Evolutionary conservation across 2,888 invertebrate genomes (phyloP).

Genomic region (Euzophera pinguis): DNA sequence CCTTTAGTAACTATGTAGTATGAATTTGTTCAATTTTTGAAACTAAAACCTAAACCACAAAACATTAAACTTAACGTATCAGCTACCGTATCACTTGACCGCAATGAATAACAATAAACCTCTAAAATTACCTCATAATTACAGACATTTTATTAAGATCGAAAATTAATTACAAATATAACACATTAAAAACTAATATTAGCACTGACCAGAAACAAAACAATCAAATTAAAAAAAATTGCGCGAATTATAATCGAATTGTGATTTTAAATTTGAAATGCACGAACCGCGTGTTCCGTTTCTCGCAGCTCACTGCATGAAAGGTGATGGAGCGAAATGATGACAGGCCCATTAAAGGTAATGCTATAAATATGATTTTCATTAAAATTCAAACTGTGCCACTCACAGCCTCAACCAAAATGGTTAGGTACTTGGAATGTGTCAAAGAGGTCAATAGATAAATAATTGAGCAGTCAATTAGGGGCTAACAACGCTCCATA

Average conservation of each 20-base stretch:
- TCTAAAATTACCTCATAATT: not conserved
- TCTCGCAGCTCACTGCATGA: constrained; percentile 40
- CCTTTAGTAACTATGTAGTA: too few relatives aligned
- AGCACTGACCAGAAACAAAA: constrained; percentile 39
- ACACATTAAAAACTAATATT: not conserved
- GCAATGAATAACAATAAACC: not conserved
- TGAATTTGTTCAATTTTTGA: not conserved
- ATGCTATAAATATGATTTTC: constrained; percentile 42
- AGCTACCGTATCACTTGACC: not conserved
- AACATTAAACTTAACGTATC: not conserved
- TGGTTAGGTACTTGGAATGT: constrained; percentile 37
- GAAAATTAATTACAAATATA: not conserved
- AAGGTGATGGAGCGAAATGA: constrained; percentile 41
- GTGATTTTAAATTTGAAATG: constrained; percentile 35
- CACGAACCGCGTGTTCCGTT: constrained; percentile 45
- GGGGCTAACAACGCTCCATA: constrained; percentile 1
- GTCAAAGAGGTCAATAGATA: constrained; percentile 57
- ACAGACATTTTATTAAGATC: too few relatives aligned
- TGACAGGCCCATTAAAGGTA: constrained; percentile 41
- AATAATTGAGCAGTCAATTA: constrained; percentile 50
- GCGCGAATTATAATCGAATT: constrained; percentile 20
- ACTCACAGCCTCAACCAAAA: constrained; percentile 39
- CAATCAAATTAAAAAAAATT: constrained; percentile 10
- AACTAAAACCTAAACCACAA: not conserved
- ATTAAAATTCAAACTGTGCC: constrained; percentile 53